Evolutionary conservation across 2,113 vertebrate genomes (phyloP).

Genomic region (Halcyon malimbica): DNA sequence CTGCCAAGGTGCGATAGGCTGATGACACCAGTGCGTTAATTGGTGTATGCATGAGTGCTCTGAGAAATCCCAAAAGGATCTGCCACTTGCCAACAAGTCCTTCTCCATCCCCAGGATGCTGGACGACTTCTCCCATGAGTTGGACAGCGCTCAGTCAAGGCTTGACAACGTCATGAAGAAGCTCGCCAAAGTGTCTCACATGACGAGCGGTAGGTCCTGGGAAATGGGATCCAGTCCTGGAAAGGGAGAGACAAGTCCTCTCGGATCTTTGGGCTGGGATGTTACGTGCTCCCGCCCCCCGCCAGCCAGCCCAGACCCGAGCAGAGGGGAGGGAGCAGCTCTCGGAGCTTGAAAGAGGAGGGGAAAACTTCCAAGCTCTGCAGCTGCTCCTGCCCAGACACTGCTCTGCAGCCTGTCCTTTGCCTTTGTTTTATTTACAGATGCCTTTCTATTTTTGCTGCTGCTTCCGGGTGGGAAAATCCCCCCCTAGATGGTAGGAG

Average conservation of each 20-base stretch:
- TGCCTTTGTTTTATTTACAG: constrained; percentile 45
- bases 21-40: neutral
- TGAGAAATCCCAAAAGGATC: neutral
- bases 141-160: constrained; percentile 93
- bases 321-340: neutral
- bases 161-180: constrained; percentile 99
- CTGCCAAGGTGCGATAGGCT: neutral
- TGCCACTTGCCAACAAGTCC: neutral
- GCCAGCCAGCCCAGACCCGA: neutral
- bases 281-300: neutral
- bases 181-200: constrained; percentile 96
- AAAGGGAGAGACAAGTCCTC: neutral
- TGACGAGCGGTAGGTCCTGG: constrained; percentile 91
- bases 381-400: constrained; percentile 14
- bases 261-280: neutral
- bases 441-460: constrained; percentile 48
- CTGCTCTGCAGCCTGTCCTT: neutral
- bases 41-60: rapidly evolving
- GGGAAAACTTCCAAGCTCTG: neutral
- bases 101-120: constrained; percentile 84
- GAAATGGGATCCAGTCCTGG: neutral
- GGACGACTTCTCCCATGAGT: constrained; percentile 93
- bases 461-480: neutral
- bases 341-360: neutral
- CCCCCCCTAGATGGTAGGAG: neutral